Evolutionary conservation across 1,140 invertebrate genomes (phyloP).

Genomic region (Nautilus pompilius): DNA sequence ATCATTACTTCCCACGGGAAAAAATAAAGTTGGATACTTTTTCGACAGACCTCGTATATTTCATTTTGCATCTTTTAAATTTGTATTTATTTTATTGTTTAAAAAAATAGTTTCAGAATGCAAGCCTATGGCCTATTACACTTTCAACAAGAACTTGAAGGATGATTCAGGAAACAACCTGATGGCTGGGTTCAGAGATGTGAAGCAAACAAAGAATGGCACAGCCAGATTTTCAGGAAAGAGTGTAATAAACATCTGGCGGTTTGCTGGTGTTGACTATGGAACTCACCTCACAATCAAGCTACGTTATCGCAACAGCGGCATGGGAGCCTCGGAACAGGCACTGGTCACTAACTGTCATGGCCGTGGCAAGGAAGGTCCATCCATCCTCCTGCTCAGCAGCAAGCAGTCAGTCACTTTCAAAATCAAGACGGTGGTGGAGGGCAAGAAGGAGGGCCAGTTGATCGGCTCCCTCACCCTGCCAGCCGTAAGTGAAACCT

Average conservation of each 20-base stretch:
- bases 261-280: slow-evolving; percentile 13
- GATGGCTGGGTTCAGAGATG: slow-evolving; percentile 15
- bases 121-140: slow-evolving; percentile 17
- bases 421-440: slow-evolving; percentile 19
- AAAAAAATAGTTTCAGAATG: slow-evolving; percentile 21
- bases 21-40: no score
- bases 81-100: no score
- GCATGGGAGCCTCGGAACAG: slow-evolving; percentile 5
- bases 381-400: slow-evolving; percentile 21
- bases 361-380: slow-evolving; percentile 8
- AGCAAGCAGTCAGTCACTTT: slow-evolving; percentile 11
- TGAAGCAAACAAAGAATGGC: slow-evolving; percentile 19
- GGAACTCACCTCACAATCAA: slow-evolving; percentile 23
- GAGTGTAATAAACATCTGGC: slow-evolving; percentile 21
- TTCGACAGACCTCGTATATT: no score
- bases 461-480: no score
- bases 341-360: slow-evolving; percentile 21
- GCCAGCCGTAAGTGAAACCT: no score
- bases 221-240: slow-evolving; percentile 25
- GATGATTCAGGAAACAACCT: slow-evolving; percentile 18
- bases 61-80: no score
- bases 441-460: no score
- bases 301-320: slow-evolving; percentile 17
- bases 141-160: slow-evolving; percentile 20
- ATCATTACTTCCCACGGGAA: no score